Conservation (phyloP, 2,888 invertebrate genomes). For the Acleris sparsana region DNA sequence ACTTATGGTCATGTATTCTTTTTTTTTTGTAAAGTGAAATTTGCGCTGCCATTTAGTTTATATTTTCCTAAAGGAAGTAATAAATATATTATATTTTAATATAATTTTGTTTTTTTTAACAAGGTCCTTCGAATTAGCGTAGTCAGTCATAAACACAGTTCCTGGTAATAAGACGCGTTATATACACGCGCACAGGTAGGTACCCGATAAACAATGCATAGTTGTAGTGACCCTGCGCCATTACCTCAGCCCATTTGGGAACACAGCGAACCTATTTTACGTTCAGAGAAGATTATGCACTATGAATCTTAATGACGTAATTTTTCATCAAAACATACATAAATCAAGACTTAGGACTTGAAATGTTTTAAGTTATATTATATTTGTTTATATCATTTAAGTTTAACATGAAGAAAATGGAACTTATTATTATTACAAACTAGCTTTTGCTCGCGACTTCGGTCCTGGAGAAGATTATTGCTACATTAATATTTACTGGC, state of each 20-base stretch:
- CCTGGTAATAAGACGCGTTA: constrained; percentile 28
- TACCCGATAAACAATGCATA: constrained; percentile 28
- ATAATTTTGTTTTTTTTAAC: background rate
- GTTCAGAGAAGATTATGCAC: constrained; percentile 18
- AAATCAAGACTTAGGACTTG: background rate
- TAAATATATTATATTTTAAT: constrained; percentile 19
- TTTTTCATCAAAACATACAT: background rate
- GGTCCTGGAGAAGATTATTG: too few relatives aligned
- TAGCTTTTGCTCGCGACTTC: too few relatives aligned
- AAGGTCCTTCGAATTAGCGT: too few relatives aligned
- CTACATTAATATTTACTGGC: too few relatives aligned
- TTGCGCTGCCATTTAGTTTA: constrained; percentile 41
- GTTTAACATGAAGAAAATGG: background rate
- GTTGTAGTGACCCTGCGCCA: constrained; percentile 30
- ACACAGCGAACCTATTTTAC: constrained; percentile 20
- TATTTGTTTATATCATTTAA: background rate
- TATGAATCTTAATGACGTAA: constrained; percentile 29
- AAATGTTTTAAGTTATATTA: background rate
- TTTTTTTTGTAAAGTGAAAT: constrained; percentile 31
- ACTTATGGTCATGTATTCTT: constrained; percentile 16
- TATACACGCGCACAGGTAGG: constrained; percentile 1
- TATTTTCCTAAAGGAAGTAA: constrained; percentile 14
- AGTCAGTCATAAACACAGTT: constrained; percentile 7
- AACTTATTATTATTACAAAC: too few relatives aligned
- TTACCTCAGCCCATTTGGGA: constrained; percentile 29